Base-by-base conservation (phyloP, 2,113 vertebrate species). In the Sander lucioperca region DNA sequence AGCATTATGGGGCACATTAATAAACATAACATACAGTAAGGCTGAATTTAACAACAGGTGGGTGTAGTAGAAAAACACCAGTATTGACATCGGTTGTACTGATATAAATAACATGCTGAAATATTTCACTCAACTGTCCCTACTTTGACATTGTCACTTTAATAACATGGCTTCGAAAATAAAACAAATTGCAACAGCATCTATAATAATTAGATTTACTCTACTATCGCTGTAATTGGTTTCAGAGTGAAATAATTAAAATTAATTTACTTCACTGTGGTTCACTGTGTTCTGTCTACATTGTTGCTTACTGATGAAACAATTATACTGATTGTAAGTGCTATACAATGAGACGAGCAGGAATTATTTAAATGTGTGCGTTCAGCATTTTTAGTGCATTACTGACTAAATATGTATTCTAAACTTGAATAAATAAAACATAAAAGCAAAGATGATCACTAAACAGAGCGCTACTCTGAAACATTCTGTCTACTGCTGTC, bases 131-230 rank as follows among this genome's bases (percentile, higher is more conserved):
- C 9, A 57, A 33, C 25, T n/a, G 27, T 62, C 54, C 19, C 30
- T 12, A 71, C 11, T 45, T 27, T 61, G 13, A 48, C 33, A 25
- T 5, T 27, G n/a, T 30, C 59, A 62, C 25, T 54, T 59, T 57
- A 19, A 70, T 57, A 47, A 74, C 74, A 79, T 45, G 30, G 25
- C 23, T 13, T 27, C 43, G 5, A n/a, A 57, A 82, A 51, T 43
- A 33, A 57, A 48, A 73, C 48, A 16, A 45, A 59, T 4, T 33
- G 14, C 19, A n/a, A 45, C 48, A 67, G 21, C 14, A 57, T 39
- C n/a, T 36, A 30, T 18, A 80, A 25, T 81, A 53, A 54, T 16
- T 48, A 21, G 10, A n/a, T 79, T 74, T 59, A 27, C 21, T 30
- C n/a, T 33, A 1, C 15, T 62, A 51, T 27, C 25, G 2, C n/a